These are phyloP conservation scores for Phaedon cochleariae DNA, from an alignment of 2,888 invertebrate genomes.

Conservation along the genomic window DNA sequence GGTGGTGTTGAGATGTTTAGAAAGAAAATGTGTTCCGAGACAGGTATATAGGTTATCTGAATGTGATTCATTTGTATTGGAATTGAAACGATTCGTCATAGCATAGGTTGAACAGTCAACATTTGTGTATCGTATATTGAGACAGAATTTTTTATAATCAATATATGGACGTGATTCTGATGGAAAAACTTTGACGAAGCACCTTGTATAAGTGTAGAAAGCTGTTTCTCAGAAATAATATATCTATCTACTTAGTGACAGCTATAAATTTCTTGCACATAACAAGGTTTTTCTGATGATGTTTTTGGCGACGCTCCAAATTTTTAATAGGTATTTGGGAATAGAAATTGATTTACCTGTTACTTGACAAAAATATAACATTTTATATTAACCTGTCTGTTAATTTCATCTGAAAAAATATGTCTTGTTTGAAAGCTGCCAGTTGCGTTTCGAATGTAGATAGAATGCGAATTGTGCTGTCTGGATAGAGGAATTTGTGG, in stretches of 20 bases:
- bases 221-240: not conserved
- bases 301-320: not conserved
- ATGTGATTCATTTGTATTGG: constrained; percentile 14
- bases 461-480: no score
- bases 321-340: not conserved
- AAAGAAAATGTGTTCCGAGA: constrained; percentile 23
- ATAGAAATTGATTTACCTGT: constrained; percentile 7
- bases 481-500: not conserved
- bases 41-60: constrained; percentile 18
- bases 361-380: constrained; percentile 19
- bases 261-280: not conserved
- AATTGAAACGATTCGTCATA: no score
- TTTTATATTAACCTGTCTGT: constrained; percentile 16
- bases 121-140: no score
- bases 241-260: not conserved
- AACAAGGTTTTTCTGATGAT: not conserved
- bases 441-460: no score
- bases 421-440: constrained; percentile 15
- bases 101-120: no score
- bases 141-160: no score
- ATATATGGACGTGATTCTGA: no score
- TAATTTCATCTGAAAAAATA: constrained; percentile 7
- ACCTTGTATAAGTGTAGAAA: not conserved
- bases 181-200: not conserved
- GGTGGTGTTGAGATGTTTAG: constrained; percentile 33